These are phyloP conservation scores for Trachelus iudaicus DNA, from an alignment of 2,888 invertebrate genomes.

Conservation along the genomic window DNA sequence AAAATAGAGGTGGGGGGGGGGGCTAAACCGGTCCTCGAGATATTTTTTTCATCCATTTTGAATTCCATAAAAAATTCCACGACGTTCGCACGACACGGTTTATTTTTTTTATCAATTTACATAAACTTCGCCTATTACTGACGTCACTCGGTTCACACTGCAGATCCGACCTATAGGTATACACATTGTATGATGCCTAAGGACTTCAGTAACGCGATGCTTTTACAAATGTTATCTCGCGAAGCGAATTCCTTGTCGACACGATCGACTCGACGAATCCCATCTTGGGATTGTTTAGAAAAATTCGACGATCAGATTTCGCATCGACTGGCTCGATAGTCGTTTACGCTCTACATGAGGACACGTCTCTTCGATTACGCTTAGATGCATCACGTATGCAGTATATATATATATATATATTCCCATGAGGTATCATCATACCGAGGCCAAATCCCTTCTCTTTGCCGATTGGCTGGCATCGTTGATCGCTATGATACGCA, in stretches of 20 bases:
- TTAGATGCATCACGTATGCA: neutral
- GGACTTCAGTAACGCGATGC: neutral
- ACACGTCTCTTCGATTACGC: neutral
- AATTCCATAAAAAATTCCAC: neutral
- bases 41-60: neutral
- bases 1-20: too few relatives aligned
- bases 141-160: neutral
- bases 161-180: neutral
- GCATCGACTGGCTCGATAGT: neutral
- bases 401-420: neutral
- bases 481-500: neutral
- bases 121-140: slow-evolving; percentile 19
- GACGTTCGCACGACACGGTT: slow-evolving; percentile 8
- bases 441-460: neutral
- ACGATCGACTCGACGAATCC: neutral
- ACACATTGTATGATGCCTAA: neutral
- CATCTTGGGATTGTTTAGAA: neutral
- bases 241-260: neutral
- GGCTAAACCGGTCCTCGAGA: neutral
- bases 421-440: neutral
- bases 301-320: neutral
- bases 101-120: slow-evolving; percentile 30
- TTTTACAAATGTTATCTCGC: neutral
- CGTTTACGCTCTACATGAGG: neutral
- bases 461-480: neutral